phyloP scores from a whole-genome alignment of 2,113 vertebrate species.

The Lampris megalopsis region DNA sequence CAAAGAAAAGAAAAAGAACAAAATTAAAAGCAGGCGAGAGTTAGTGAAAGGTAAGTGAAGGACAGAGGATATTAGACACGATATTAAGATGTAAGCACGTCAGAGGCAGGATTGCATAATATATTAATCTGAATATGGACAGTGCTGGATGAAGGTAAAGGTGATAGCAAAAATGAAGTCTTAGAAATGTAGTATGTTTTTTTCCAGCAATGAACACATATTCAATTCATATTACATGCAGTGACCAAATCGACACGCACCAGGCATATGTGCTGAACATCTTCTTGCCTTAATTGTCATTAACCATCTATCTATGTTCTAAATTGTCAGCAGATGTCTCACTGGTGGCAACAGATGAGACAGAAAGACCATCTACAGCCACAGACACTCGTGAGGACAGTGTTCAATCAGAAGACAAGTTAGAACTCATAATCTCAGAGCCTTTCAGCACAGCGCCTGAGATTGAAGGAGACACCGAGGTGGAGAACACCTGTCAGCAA shows the following conservation, averaged over 20 bases:
- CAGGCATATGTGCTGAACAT: neutral
- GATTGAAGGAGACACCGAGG: conserved; percentile 46
- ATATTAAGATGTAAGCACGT: too few species aligned
- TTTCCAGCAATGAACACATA: neutral
- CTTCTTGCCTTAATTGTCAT: neutral
- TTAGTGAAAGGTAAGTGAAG: conserved; percentile 58
- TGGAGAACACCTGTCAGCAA: conserved; percentile 68
- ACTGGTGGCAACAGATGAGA: conserved; percentile 33
- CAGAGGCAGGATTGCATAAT: too few species aligned
- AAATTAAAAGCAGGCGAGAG: conserved; percentile 39
- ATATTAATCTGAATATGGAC: too few species aligned
- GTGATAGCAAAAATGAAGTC: too few species aligned
- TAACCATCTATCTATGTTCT: conserved; percentile 1
- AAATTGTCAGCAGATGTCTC: conserved; percentile 39
- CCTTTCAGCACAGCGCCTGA: conserved; percentile 36
- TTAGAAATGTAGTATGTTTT: too few species aligned
- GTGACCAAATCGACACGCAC: neutral
- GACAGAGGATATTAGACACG: neutral
- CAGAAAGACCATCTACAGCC: conserved; percentile 34
- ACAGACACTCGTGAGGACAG: neutral
- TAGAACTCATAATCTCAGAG: conserved; percentile 24
- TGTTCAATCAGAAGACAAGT: neutral
- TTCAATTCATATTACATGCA: neutral
- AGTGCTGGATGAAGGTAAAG: too few species aligned
- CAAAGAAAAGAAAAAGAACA: conserved; percentile 57